Conservation (phyloP, 2,888 invertebrate species). For the Ophioninae sp. region DNA sequence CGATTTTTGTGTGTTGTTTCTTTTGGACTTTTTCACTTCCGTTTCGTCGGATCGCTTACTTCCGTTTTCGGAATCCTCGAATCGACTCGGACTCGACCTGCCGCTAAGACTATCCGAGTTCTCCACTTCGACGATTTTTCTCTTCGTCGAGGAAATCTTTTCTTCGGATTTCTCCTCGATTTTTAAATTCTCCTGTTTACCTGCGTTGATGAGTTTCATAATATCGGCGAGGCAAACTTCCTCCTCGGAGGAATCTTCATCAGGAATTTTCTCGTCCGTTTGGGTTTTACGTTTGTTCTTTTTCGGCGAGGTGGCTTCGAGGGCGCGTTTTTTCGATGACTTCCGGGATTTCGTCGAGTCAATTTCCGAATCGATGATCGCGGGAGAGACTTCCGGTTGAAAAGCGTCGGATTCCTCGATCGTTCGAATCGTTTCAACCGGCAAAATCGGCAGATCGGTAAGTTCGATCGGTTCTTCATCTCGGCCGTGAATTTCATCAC, state of each 20-base stretch:
- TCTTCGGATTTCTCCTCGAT: slow-evolving; percentile 46
- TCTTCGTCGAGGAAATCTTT: slow-evolving; percentile 64
- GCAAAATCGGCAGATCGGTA: not conserved
- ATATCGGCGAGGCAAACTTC: slow-evolving; percentile 73
- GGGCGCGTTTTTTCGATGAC: slow-evolving; percentile 72
- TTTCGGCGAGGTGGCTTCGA: slow-evolving; percentile 70
- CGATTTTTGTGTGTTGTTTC: slow-evolving; percentile 38
- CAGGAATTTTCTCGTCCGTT: slow-evolving; percentile 59
- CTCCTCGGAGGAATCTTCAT: slow-evolving; percentile 64
- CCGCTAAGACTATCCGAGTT: slow-evolving; percentile 26
- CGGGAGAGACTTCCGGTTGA: not conserved
- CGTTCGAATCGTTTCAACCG: slow-evolving; percentile 3
- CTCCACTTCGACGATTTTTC: slow-evolving; percentile 67
- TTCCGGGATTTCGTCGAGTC: slow-evolving; percentile 43
- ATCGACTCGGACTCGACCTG: not conserved
- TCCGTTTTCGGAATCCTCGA: slow-evolving; percentile 20
- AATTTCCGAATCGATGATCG: slow-evolving; percentile 1
- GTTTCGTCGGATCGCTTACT: slow-evolving; percentile 32
- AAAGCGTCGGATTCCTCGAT: not conserved
- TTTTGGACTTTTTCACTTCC: slow-evolving; percentile 58
- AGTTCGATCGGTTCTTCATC: slow-evolving; percentile 8
- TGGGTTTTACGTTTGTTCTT: slow-evolving; percentile 72
- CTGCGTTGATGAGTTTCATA: slow-evolving; percentile 72
- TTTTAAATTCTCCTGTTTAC: slow-evolving; percentile 57
- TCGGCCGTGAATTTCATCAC: not conserved